These are phyloP conservation scores for Gambusia holbrooki DNA, from an alignment of 2,113 vertebrate genomes.

Conservation along the genomic window DNA sequence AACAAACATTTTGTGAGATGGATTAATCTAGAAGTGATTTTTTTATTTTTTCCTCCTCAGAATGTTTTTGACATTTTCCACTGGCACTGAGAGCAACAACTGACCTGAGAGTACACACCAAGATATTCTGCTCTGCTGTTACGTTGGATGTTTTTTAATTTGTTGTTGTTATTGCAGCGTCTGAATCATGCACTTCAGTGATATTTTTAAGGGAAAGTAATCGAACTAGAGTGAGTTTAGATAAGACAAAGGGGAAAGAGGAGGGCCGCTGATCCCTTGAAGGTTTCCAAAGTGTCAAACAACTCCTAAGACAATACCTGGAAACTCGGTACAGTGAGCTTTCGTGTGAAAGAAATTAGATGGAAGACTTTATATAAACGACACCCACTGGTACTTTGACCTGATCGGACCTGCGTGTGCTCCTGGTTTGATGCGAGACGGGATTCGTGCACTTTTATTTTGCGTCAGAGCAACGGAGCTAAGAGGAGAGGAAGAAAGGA, in stretches of 20 bases:
- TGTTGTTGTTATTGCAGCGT: background rate
- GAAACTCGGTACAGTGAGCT: conserved; percentile 4
- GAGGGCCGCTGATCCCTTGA: background rate
- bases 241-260: no score
- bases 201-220: no score
- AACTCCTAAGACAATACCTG: conserved; percentile 32
- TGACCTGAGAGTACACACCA: background rate
- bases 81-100: background rate
- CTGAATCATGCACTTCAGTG: background rate
- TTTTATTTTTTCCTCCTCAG: background rate
- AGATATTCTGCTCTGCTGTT: background rate
- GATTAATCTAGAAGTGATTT: background rate
- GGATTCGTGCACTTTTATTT: background rate
- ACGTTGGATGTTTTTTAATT: background rate
- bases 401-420: background rate
- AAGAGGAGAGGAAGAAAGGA: background rate
- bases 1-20: background rate
- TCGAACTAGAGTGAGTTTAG: background rate
- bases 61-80: background rate
- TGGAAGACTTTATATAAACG: background rate
- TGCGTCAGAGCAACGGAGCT: background rate
- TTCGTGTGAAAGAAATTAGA: conserved; percentile 11
- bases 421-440: background rate
- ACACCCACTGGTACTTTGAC: background rate
- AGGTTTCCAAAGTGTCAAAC: background rate